Evolutionary conservation across 2,888 invertebrate genomes (phyloP), one percentile per base, ranked within the genome.

Genomic region (Drosophila picticornis): DNA sequence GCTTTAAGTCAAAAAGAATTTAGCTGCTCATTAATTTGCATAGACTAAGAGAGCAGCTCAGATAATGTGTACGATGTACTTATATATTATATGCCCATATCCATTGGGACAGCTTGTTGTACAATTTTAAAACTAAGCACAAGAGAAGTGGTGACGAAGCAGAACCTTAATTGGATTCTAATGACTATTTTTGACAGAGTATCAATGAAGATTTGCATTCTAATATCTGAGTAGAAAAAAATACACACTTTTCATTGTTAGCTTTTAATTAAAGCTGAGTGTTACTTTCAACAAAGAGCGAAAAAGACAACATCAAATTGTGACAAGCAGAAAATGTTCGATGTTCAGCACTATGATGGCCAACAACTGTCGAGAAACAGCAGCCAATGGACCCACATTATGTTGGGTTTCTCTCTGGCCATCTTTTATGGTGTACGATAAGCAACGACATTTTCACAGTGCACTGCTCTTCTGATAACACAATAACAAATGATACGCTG

Each of bases 21-120:
- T 58, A 62, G 75, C 57, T 72, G 74, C 79, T 88, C 81, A 84
- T 88, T 85, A 81, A 84, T 85, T 86, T 75, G 65, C 75, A 72
- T 61, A 62, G 60, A 57, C 68, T 27, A 22, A 52, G 34, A 46
- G 29, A 43, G 46, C 56, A 52, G 55, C 53, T 29, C 13, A 34
- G 48, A 48, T 62, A 34, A 50, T 40, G 63, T 56, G n/a, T 13
- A 31, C 22, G 34, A 48, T 61, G 60, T 43, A 65, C 10, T 32
- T 55, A 29, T 48, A 34, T 27, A 38, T 2, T 13, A 3, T 31
- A n/a, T 31, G n/a, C 10, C 27, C 36, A 55, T 55, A 27, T 38
- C 29, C 19, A n/a, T 38, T 32, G 38, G 32, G 29, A 19, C 53
- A 56, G 27, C 55, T 27, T 70, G 16, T n/a, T 67, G 19, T 58